Evolutionary conservation across 1,140 invertebrate genomes (phyloP).

Genomic region (Conus betulinus): DNA sequence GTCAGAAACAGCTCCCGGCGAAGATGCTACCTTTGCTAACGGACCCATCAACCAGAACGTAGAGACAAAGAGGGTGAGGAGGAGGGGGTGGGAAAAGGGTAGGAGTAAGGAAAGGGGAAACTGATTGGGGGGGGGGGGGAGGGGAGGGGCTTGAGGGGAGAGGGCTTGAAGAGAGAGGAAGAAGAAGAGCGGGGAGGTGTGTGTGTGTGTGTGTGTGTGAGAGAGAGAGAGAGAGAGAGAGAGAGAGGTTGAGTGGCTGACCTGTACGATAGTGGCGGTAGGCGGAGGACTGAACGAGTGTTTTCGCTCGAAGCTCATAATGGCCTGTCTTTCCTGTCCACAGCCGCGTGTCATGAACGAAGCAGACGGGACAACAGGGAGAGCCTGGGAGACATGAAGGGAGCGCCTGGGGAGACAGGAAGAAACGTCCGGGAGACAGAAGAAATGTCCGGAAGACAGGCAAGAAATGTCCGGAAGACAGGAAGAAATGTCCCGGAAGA

Average conservation of each 20-base stretch:
- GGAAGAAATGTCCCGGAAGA: neutral
- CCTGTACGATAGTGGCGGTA: neutral
- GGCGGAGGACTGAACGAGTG: neutral
- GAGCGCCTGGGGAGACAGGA: neutral
- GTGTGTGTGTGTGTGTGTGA: slow-evolving; percentile 18
- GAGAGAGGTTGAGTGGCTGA: neutral
- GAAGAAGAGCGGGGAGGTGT: too few species aligned
- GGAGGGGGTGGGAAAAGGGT: neutral
- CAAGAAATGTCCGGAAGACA: neutral
- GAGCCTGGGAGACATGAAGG: neutral
- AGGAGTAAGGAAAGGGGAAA: too few species aligned
- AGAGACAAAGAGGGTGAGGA: neutral
- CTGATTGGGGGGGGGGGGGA: neutral
- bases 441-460: neutral
- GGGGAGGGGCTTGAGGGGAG: too few species aligned
- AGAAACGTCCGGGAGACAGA: neutral
- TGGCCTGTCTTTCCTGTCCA: neutral
- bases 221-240: neutral
- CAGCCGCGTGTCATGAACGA: neutral
- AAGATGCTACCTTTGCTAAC: neutral
- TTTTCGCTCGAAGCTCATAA: neutral
- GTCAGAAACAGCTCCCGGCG: neutral
- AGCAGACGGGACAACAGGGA: neutral
- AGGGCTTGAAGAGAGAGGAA: too few species aligned
- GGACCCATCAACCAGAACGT: neutral